A percentile compares a stretch with the other conserved stretches of the same genome.
These are phyloP conservation scores for Gerris lacustris DNA, from an alignment of 2,888 invertebrate genomes.

Conservation along the genomic window DNA sequence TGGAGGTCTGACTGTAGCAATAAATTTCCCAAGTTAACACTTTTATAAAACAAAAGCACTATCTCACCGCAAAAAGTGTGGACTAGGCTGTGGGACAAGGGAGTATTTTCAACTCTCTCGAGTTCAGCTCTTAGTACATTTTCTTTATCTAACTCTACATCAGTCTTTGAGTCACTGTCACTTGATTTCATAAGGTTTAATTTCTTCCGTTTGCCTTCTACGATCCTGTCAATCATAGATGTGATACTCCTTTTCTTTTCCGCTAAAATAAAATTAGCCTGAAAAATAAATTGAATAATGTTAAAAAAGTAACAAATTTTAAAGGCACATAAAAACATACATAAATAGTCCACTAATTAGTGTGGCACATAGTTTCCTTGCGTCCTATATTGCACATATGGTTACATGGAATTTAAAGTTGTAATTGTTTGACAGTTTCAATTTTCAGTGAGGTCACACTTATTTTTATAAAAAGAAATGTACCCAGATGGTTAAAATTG, in stretches of 20 bases:
- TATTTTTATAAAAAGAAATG: too few relatives aligned
- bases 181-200: slow-evolving; percentile 32
- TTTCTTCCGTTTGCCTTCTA: slow-evolving; percentile 64
- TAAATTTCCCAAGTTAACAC: too few relatives aligned
- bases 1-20: too few relatives aligned
- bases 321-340: too few relatives aligned
- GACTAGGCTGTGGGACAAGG: slow-evolving; percentile 49
- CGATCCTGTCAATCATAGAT: slow-evolving; percentile 57
- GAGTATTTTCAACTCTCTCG: slow-evolving; percentile 44
- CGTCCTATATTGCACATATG: too few relatives aligned
- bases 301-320: too few relatives aligned
- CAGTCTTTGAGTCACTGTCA: slow-evolving; percentile 33
- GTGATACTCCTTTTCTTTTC: slow-evolving; percentile 43
- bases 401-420: too few relatives aligned
- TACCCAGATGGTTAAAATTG: too few relatives aligned
- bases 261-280: slow-evolving; percentile 31
- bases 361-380: too few relatives aligned
- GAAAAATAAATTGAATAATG: slow-evolving; percentile 14
- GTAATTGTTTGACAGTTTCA: too few relatives aligned
- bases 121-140: slow-evolving; percentile 59
- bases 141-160: slow-evolving; percentile 41
- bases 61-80: slow-evolving; percentile 38
- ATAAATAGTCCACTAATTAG: too few relatives aligned
- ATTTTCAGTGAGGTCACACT: too few relatives aligned
- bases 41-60: background rate